These are phyloP conservation scores for Sebastes taczanowskii DNA, from an alignment of 2,797 vertebrate species.

Conservation along the genomic window DNA sequence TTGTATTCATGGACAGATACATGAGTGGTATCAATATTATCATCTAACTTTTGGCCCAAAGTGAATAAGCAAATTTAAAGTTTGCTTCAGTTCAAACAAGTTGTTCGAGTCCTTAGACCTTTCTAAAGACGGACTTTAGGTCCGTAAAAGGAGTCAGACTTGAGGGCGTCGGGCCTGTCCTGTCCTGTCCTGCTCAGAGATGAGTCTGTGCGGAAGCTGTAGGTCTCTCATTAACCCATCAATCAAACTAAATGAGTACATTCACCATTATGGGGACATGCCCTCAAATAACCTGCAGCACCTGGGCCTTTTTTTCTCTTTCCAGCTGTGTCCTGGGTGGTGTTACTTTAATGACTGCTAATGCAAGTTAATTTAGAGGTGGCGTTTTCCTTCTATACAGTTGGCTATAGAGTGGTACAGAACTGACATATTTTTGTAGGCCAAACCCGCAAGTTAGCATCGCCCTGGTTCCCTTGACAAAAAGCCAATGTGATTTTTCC, in stretches of 20 bases:
- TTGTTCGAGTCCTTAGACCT: neutral
- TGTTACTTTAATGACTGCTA: neutral
- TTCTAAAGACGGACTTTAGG: neutral
- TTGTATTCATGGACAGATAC: neutral
- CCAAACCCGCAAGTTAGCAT: no score
- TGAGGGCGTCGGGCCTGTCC: neutral
- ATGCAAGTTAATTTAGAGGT: neutral
- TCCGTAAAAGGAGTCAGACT: constrained; percentile 1
- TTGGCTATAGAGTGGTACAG: neutral
- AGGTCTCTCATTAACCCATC: constrained; percentile 56
- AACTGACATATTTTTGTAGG: no score
- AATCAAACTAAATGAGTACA: constrained; percentile 43
- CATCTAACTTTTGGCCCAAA: neutral
- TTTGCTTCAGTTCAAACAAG: neutral
- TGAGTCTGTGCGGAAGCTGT: constrained; percentile 24
- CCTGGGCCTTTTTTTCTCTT: neutral
- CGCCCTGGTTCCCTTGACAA: no score
- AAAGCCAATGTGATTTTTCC: no score
- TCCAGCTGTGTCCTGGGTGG: neutral
- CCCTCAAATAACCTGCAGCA: constrained; percentile 34
- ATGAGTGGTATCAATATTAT: neutral
- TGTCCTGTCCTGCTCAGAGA: constrained; percentile 24
- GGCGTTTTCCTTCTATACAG: neutral
- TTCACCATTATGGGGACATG: constrained; percentile 10
- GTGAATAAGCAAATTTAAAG: neutral